Base-by-base conservation (phyloP, 2,113 vertebrate genomes). In the Pycnonotus jocosus region DNA sequence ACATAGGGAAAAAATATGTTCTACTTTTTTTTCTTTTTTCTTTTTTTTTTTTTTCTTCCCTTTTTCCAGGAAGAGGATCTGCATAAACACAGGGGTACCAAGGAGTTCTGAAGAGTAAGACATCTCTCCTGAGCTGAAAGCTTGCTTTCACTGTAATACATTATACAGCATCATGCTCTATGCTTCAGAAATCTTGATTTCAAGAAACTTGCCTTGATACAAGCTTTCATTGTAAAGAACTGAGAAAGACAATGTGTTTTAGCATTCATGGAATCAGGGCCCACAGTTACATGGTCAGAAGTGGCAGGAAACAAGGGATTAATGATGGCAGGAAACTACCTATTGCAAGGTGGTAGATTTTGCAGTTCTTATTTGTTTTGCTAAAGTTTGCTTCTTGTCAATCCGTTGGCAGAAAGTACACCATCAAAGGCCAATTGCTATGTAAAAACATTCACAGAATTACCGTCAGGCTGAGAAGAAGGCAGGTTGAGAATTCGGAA, bases 401-500 rank as follows among this genome's bases (percentile, higher is more conserved):
- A 1, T 69, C 58, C 62, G 10, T 44, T 72, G 74, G 62, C 58
- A 70, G 65, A 42, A 3, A 9, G 27, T 15, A 8, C n/a, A 74
- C 57, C 48, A 82, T 97, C 87, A 91, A 95, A 95, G 92, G 60
- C 50, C 38, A 44, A n/a, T 57, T 82, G 66, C 45, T 88, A 57
- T 88, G 70, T 82, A 57, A 87, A 93, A 92, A 53, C 58, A 57
- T 92, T 53, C 54, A 47, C 18, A 11, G 57, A 40, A 7, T 69
- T 91, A 30, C 74, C 80, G 50, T 86, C 54, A 77, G 66, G 33
- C 56, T 84, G 61, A 60, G 84, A 37, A 90, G 42, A 86, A 86
- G 54, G 45, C 71, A 42, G 51, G 88, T 88, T 47, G 47, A 38
- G 81, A 81, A 42, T 85, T 68, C 90, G 74, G 47, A 80, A 82